phyloP scores from a whole-genome alignment of 2,113 vertebrate species.

The Ancistrus triradiatus region DNA sequence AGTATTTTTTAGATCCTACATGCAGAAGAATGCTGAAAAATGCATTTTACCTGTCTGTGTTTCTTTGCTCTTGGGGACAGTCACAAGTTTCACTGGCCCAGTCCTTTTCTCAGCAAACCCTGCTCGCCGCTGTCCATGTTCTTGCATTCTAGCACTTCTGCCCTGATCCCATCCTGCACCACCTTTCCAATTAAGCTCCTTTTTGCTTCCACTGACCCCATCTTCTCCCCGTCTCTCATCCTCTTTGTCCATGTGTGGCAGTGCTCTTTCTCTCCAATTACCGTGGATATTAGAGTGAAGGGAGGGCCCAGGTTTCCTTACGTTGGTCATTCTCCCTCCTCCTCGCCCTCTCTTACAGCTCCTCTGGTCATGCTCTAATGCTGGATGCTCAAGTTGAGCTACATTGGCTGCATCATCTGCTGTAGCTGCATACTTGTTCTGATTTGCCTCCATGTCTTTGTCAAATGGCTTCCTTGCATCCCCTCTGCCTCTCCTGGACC shows the following conservation, averaged over 20 bases:
- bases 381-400: conserved; percentile 22
- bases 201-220: conserved; percentile 45
- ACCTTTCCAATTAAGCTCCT: conserved; percentile 48
- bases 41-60: conserved; percentile 84
- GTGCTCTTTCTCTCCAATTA: conserved; percentile 56
- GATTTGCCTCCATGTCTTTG: conserved; percentile 27
- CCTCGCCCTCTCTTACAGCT: conserved; percentile 41
- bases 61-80: conserved; percentile 87
- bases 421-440: conserved; percentile 12
- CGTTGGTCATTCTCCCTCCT: conserved; percentile 32
- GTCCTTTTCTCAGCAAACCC: conserved; percentile 63
- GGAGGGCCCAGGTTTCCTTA: conserved; percentile 64
- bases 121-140: conserved; percentile 63
- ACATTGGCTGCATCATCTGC: conserved; percentile 26
- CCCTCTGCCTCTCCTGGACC: conserved; percentile 43
- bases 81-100: conserved; percentile 72
- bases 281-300: conserved; percentile 61
- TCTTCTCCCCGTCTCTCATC: conserved; percentile 42
- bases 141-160: conserved; percentile 62
- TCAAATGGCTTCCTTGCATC: conserved; percentile 42
- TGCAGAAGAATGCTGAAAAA: no score
- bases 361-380: conserved; percentile 39
- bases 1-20: no score
- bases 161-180: conserved; percentile 53
- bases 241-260: conserved; percentile 24